Evolutionary conservation across 1,140 invertebrate species (phyloP).

Genomic region (Nephotettix cincticeps): DNA sequence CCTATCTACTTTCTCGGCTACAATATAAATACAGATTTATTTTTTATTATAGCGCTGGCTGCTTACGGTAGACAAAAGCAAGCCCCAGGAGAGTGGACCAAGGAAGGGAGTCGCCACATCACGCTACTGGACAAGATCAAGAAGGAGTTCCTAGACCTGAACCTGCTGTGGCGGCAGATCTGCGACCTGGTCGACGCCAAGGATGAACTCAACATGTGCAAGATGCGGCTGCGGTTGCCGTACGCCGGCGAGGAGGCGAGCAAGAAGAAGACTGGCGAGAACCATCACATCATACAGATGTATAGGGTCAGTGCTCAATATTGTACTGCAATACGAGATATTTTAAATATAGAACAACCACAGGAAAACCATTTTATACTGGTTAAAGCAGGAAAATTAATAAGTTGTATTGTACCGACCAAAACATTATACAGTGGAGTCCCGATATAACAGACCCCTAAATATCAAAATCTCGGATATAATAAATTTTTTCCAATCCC

Average conservation of each 20-base stretch:
- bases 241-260: conserved; percentile 47
- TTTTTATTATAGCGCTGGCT: not conserved
- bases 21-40: no score
- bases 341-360: no score
- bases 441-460: no score
- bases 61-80: conserved; percentile 11
- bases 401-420: no score
- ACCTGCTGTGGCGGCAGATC: conserved; percentile 60
- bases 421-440: no score
- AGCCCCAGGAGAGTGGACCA: conserved; percentile 25
- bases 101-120: conserved; percentile 57
- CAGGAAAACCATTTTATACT: no score
- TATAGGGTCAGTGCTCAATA: conserved; percentile 52
- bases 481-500: no score
- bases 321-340: no score
- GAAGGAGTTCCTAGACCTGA: conserved; percentile 65
- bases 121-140: conserved; percentile 60
- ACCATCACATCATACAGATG: conserved; percentile 51
- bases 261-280: conserved; percentile 42
- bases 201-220: conserved; percentile 77
- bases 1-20: no score
- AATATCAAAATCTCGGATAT: no score
- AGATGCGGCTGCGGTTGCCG: conserved; percentile 59
- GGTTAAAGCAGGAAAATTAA: no score
- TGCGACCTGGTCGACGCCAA: conserved; percentile 53